Percentiles rank a stretch among this genome's conserved stretches.
These are phyloP conservation scores for Gallinago jamesoni DNA, from an alignment of 2,113 vertebrate genomes.

Conservation along the genomic window DNA sequence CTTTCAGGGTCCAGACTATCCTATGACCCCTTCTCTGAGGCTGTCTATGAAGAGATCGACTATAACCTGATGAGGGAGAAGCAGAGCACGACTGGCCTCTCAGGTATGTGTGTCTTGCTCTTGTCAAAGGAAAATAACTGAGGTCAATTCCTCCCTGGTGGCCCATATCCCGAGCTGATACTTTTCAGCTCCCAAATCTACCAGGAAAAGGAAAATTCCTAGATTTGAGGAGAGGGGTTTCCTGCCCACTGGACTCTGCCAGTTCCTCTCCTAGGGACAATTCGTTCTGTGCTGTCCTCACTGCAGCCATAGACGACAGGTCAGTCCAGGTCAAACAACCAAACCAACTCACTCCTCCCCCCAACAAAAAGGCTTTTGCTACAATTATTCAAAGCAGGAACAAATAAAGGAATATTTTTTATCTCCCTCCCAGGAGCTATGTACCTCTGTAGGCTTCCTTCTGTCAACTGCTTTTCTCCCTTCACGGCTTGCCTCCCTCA, in stretches of 20 bases:
- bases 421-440: neutral
- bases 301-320: neutral
- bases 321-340: neutral
- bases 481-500: neutral
- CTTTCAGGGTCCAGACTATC: conserved; percentile 15
- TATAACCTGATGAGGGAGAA: neutral
- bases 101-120: conserved; percentile 22
- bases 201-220: neutral
- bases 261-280: neutral
- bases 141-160: neutral
- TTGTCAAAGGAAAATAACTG: neutral
- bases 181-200: neutral
- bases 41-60: conserved; percentile 53
- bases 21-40: conserved; percentile 13
- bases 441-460: neutral
- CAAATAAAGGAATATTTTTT: neutral
- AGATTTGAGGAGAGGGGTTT: neutral
- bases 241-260: neutral
- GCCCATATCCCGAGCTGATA: neutral
- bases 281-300: neutral
- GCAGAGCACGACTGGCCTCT: neutral
- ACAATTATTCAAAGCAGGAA: neutral
- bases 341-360: neutral
- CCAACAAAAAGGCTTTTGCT: neutral
- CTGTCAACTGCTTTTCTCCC: neutral